phyloP scores from a whole-genome alignment of 2,888 invertebrate genomes.

The Acrobasis repandana region DNA sequence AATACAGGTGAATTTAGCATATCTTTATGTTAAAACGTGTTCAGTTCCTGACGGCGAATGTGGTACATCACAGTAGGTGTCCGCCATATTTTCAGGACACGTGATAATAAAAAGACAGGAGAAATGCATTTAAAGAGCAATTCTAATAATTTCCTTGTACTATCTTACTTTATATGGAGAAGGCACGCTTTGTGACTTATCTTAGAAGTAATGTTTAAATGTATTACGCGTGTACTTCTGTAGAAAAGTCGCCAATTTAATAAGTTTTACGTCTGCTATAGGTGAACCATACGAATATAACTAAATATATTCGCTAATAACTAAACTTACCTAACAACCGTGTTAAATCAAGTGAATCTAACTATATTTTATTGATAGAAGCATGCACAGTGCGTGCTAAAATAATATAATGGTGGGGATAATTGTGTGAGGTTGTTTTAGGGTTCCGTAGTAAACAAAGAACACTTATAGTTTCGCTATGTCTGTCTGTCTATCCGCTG shows the following conservation, averaged over 20 bases:
- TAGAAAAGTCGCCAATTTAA: too few relatives aligned
- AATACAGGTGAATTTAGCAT: not conserved
- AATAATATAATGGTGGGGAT: not conserved
- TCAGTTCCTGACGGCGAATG: not conserved
- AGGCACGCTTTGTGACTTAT: not conserved
- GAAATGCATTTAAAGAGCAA: slow-evolving; percentile 1
- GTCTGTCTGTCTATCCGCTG: too few relatives aligned
- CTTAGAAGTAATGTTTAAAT: not conserved
- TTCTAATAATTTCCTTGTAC: not conserved
- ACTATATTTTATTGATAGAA: too few relatives aligned
- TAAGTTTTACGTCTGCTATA: too few relatives aligned
- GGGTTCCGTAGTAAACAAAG: too few relatives aligned
- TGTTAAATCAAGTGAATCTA: not conserved
- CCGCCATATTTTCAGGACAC: not conserved
- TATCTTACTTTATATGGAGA: not conserved
- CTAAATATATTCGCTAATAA: not conserved
- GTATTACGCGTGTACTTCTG: too few relatives aligned
- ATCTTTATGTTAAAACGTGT: not conserved
- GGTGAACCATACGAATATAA: not conserved
- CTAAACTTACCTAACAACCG: not conserved
- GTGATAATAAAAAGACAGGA: slow-evolving; percentile 2
- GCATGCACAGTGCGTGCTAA: not conserved
- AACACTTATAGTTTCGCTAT: too few relatives aligned
- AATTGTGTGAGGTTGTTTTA: not conserved
- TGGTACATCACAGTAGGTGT: slow-evolving; percentile 9